Conservation (phyloP, 2,888 invertebrate genomes). For the Parthenolecanium corni region DNA sequence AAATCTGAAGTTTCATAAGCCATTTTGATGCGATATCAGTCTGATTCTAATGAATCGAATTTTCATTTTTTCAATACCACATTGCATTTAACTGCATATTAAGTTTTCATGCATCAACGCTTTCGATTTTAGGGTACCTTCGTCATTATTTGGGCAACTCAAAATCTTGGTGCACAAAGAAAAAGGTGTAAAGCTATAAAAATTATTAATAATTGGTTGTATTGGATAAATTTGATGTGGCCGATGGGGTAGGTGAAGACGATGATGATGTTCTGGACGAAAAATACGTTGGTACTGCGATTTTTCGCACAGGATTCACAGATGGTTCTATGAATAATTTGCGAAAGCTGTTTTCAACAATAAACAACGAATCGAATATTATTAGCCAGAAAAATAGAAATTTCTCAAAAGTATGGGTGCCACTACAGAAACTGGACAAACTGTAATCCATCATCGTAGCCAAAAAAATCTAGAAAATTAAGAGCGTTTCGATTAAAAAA, state of each 20-base stretch:
- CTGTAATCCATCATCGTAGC: background rate
- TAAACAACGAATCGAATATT: conserved; percentile 34
- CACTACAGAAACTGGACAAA: background rate
- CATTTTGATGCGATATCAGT: too few relatives aligned
- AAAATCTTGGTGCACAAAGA: too few relatives aligned
- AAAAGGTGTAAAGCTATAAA: too few relatives aligned
- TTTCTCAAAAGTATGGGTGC: background rate
- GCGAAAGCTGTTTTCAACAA: conserved; percentile 55
- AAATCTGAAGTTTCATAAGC: too few relatives aligned
- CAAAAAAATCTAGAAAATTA: conserved; percentile 19
- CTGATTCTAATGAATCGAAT: too few relatives aligned
- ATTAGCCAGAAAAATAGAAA: conserved; percentile 5
- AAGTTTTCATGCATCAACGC: too few relatives aligned
- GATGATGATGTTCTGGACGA: conserved; percentile 17
- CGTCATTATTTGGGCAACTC: too few relatives aligned
- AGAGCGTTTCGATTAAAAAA: background rate
- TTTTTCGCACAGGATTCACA: conserved; percentile 42
- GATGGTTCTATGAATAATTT: conserved; percentile 66
- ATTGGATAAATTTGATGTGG: background rate
- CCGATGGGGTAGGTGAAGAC: conserved; percentile 9
- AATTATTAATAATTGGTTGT: too few relatives aligned
- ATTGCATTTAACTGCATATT: too few relatives aligned
- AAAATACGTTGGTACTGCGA: conserved; percentile 9
- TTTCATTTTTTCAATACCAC: too few relatives aligned
- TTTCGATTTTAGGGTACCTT: too few relatives aligned